Conservation (phyloP, 2,797 vertebrate species). For the Yasuhikotakia modesta region DNA sequence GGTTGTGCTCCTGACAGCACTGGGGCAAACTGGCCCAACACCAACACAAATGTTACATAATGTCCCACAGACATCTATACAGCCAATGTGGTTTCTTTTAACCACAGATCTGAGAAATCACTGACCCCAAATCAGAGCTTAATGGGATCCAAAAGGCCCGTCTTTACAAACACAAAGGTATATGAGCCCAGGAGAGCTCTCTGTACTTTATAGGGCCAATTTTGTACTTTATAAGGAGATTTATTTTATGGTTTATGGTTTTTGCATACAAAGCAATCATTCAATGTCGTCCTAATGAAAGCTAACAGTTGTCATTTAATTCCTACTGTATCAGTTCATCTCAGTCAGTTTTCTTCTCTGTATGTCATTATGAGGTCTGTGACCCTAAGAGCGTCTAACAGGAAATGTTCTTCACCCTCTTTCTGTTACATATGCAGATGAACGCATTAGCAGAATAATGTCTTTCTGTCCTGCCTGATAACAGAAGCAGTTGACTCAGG, state of each 20-base stretch:
- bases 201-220: conserved; percentile 26
- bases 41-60: conserved; percentile 35
- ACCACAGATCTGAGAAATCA: conserved; percentile 18
- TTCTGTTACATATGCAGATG: neutral
- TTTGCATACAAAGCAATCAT: conserved; percentile 31
- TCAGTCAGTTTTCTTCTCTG: neutral
- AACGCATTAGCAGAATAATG: conserved; percentile 14
- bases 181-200: conserved; percentile 1
- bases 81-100: neutral
- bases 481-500: neutral
- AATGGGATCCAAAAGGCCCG: conserved; percentile 17
- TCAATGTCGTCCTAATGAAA: conserved; percentile 26
- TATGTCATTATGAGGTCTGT: neutral
- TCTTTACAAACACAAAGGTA: conserved; percentile 33
- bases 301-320: neutral
- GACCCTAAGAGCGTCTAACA: neutral
- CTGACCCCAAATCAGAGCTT: conserved; percentile 20
- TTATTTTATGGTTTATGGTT: conserved; percentile 27
- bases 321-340: neutral
- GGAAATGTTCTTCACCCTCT: neutral
- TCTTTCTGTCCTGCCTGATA: conserved; percentile 46
- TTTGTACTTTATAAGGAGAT: conserved; percentile 30
- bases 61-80: conserved; percentile 1
- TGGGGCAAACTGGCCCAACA: neutral
- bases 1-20: conserved; percentile 12